Conservation (phyloP, 2,888 invertebrate species). For the Andrena camellia region DNA sequence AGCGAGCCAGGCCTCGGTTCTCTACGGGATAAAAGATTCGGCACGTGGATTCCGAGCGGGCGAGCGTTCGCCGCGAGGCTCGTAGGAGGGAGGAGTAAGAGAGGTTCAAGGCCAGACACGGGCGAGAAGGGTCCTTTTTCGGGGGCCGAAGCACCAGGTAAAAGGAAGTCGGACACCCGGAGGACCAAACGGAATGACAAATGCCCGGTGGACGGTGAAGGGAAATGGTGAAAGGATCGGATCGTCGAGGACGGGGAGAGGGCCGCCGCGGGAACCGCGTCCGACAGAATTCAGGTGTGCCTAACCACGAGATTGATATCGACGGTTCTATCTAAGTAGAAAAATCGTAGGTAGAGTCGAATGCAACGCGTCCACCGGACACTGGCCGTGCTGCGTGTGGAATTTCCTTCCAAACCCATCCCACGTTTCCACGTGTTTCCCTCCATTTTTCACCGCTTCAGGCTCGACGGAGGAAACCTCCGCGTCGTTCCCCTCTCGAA, state of each 20-base stretch:
- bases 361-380: conserved; percentile 36
- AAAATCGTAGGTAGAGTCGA: conserved; percentile 46
- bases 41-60: conserved; percentile 10
- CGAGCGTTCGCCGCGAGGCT: background rate
- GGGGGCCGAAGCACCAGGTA: conserved; percentile 74
- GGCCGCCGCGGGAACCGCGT: conserved; percentile 23
- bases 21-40: conserved; percentile 39
- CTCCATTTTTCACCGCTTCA: background rate
- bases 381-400: conserved; percentile 20
- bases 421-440: background rate
- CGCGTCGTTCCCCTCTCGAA: background rate
- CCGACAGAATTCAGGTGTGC: conserved; percentile 66
- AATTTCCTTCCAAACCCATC: conserved; percentile 17
- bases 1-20: conserved; percentile 6
- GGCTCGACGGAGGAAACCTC: background rate
- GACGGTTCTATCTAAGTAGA: conserved; percentile 50
- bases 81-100: conserved; percentile 13
- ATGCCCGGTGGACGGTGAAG: conserved; percentile 77
- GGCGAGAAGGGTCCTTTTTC: conserved; percentile 71
- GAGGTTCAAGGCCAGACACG: conserved; percentile 67
- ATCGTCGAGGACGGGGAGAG: conserved; percentile 63
- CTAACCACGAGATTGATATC: conserved; percentile 69
- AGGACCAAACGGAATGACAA: conserved; percentile 82
- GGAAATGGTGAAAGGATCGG: conserved; percentile 82
- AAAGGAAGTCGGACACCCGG: conserved; percentile 79